Evolutionary conservation across 2,113 vertebrate genomes (phyloP), one percentile per base, ranked within the genome.

Genomic region (Austrofundulus limnaeus): DNA sequence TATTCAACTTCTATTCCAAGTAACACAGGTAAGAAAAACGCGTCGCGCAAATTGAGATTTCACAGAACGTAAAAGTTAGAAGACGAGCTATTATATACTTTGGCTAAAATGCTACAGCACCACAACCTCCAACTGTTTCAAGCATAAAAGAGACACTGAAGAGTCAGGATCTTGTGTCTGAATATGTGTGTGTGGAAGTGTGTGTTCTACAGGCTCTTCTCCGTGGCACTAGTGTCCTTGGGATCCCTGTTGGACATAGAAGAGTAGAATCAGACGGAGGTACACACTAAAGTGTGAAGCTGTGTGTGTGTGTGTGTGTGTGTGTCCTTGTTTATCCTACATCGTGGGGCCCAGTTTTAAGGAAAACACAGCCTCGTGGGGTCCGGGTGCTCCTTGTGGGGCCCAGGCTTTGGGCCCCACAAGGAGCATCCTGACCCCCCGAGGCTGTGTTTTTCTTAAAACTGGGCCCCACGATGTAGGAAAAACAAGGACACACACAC

Each of bases 201-300:
- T 37, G 20, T 48, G 14, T 21, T 15, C 43, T 69, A 48, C 60
- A 60, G 57, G 58, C 53, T 49, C 45, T 12, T 57, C 42, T 53
- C 46, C 61, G 62, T 12, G 47, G 62, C 42, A 20, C 60, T 71
- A 81, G 75, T 78, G 82, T 73, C 80, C 77, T 43, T 97, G 95
- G 82, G 94, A 95, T 66, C 95, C 96, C 97, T 97, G 91, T 69
- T 11, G 64, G 50, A 72, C 19, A 61, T 52, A 84, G 60, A 78
- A 25, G 13, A 24, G 21, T 8, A 14, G 15, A 11, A 51, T 84
- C 47, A 78, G 46, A 64, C 20, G 49, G 12, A 12, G 24, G 10
- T 34, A 20, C 3, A n/a, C 52, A 1, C 12, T 56, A 47, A 38
- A 38, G 56, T 2, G 31, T 34, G 31, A 5, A 7, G 2, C 1